Base-by-base conservation (phyloP, 2,797 vertebrate species). In the Enteromius radiatus region DNA sequence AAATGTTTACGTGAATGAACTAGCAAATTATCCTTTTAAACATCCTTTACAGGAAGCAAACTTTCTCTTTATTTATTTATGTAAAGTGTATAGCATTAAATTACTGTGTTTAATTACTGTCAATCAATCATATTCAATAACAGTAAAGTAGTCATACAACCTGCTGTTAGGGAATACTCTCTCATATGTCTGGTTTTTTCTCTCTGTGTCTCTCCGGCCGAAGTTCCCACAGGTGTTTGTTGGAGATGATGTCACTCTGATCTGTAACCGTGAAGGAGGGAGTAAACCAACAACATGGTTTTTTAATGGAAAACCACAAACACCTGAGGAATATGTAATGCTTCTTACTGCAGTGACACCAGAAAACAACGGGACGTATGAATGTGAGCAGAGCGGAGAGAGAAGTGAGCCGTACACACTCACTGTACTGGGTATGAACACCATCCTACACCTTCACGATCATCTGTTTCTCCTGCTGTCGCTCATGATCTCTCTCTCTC, bases 201-300 rank as follows among this genome's bases (percentile, higher is more conserved):
- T 80, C 52, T 78, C 63, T 91, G 90, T 92, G 36, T 8, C 0
- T 1, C 9, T 86, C 26, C 36, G 2, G 2, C 89, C 89, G 0
- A 0, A 0, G 7, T 36, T 86, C 10, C 0, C 1, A 0, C 0
- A 0, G 0, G 52, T 89, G 68, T 91, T 79, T 31, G 21, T 4
- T 38, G 91, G 91, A n/a, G 92, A 93, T 80, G 33, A 80, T 1
- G 0, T 93, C 70, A 71, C 82, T 23, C 31, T 93, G 84, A 67
- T 0, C 0, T 93, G 92, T 76, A 0, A 14, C 0, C 92, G 89
- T 73, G 0, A 9, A 0, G 5, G 0, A 5, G 0, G 0, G 0
- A 0, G 0, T 3, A 28, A 0, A 3, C 0, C 0, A 0, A 85
- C 87, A 41, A 83, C 0, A 41, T 93, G 92, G 92, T 64, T 69